These are phyloP conservation scores for Kryphioiulus occultus DNA, from an alignment of 2,888 invertebrate genomes.

Conservation along the genomic window DNA sequence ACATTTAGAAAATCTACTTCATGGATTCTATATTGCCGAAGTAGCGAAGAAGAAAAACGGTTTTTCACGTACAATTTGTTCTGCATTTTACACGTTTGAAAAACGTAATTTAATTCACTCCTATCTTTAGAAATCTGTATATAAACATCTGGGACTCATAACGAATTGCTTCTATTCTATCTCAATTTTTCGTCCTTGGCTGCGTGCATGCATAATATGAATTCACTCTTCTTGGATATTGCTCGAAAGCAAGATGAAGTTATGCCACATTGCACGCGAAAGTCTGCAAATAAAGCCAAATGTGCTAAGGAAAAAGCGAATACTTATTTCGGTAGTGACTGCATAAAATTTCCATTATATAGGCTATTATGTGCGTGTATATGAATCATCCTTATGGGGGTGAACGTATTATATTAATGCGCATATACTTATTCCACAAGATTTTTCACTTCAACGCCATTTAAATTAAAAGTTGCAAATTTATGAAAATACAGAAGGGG, in stretches of 20 bases:
- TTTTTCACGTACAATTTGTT: constrained; percentile 1
- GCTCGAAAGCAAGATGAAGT: background rate
- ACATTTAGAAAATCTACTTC: too few species aligned
- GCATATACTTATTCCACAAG: constrained; percentile 42
- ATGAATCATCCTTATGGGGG: constrained; percentile 33
- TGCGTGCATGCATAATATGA: constrained; percentile 16
- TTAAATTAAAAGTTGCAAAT: constrained; percentile 46
- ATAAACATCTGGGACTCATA: constrained; percentile 9
- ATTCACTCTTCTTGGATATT: constrained; percentile 14
- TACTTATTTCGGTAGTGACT: background rate
- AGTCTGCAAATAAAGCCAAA: constrained; percentile 40
- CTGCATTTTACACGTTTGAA: constrained; percentile 3
- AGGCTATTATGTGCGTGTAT: constrained; percentile 6
- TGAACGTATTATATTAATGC: constrained; percentile 24
- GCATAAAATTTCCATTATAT: constrained; percentile 44
- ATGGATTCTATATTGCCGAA: background rate
- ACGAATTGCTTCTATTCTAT: background rate
- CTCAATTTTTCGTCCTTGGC: constrained; percentile 1
- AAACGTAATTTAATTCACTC: constrained; percentile 17
- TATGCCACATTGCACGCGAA: constrained; percentile 18
- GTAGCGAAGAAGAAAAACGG: background rate
- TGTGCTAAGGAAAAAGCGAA: constrained; percentile 29
- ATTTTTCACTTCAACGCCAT: constrained; percentile 43
- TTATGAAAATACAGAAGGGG: constrained; percentile 12
- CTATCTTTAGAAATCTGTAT: background rate